phyloP scores from a whole-genome alignment of 2,113 vertebrate species.

The Electrona antarctica region DNA sequence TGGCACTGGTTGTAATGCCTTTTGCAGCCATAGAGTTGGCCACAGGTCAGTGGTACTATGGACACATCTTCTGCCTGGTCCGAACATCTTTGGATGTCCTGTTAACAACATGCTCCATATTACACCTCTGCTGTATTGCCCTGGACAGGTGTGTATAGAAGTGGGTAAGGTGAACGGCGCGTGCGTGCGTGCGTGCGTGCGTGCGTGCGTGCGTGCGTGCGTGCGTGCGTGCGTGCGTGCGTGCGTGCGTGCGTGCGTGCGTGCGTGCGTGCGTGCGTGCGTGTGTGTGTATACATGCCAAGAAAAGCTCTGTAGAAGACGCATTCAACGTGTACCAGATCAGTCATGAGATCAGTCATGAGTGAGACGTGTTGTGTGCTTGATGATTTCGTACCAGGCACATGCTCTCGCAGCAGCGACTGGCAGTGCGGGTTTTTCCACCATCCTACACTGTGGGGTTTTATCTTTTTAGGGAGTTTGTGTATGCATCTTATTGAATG shows the following conservation, averaged over 20 bases:
- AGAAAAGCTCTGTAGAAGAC: no score
- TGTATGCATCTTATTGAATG: no score
- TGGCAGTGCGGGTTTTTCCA: no score
- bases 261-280: not conserved
- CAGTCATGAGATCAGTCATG: no score
- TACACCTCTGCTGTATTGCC: slow-evolving; percentile 85
- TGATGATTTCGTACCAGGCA: no score
- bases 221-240: not conserved
- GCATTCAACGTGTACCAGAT: no score
- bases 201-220: not conserved
- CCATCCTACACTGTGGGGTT: no score
- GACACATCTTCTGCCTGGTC: slow-evolving; percentile 80
- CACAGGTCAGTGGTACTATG: slow-evolving; percentile 78
- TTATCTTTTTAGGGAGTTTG: no score
- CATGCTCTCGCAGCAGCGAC: no score
- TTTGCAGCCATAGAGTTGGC: slow-evolving; percentile 81
- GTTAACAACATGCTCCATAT: slow-evolving; percentile 81
- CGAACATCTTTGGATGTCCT: slow-evolving; percentile 81
- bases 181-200: not conserved
- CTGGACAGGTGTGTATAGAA: slow-evolving; percentile 72
- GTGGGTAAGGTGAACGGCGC: not conserved
- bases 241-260: not conserved
- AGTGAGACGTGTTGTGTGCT: no score
- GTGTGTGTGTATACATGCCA: not conserved
- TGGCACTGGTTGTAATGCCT: slow-evolving; percentile 82